Base-by-base conservation (phyloP, 35 echinoderm and acorn worm genomes). In the Diadema setosum region DNA sequence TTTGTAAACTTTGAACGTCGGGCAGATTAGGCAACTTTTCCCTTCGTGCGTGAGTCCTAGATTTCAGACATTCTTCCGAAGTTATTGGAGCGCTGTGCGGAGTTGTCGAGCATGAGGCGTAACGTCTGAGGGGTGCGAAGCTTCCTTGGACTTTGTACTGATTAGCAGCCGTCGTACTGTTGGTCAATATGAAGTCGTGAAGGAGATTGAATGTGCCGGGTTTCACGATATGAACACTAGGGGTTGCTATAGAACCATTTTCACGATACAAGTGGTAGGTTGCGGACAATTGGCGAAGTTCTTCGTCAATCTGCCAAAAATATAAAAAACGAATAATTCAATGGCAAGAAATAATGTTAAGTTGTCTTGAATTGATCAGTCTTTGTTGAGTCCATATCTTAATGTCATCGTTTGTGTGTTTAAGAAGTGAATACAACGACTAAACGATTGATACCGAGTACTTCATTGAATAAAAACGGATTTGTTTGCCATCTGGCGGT, bases 101-200 rank as follows among this genome's bases (percentile, higher is more conserved):
- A 59, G 14, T 59, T 59, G 29, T 88, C 40, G 29, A 91, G 27
- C 89, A 91, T 91, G 20, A 83, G 70, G 31, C 30, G 25, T 3
- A 91, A 29, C 30, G 63, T 57, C 44, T 78, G 64, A 20, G n/a
- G 42, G 15, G 82, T 86, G 3, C 83, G 65, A 45, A 91, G 83
- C 59, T 85, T 85, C 5, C 90, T 55, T 8, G 90, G 90, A 56
- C 42, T 42, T 91, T 91, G 61, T 75, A 91, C 69, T 91, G 90
- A 36, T 64, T 91, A 18, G 42, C 29, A 1, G 90, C 39, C 5
- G 90, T 58, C 8, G 61, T 64, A 25, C 45, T 76, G 70, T 80
- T 76, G 3, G 39, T 44, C n/a, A 91, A 18, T 21, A 65, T 56
- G 42, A 58, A 91, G 21, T 78, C 67, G 4, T 61, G 26, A 4